phyloP scores from a whole-genome alignment of 2,113 vertebrate species.

The Oreotragus oreotragus region DNA sequence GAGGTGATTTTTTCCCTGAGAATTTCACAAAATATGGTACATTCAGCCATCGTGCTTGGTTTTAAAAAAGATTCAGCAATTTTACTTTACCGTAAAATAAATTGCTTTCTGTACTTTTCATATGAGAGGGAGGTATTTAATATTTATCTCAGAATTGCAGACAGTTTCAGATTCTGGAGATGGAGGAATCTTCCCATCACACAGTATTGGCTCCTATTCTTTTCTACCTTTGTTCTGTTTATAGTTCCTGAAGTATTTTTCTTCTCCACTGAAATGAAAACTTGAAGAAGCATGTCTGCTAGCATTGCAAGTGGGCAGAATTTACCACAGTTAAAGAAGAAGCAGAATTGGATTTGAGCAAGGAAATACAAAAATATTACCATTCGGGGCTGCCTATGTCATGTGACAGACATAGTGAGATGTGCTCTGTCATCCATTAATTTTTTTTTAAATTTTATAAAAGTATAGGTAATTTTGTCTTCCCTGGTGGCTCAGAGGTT shows the following conservation, averaged over 20 bases:
- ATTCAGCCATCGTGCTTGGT: neutral
- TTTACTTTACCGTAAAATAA: constrained; percentile 46
- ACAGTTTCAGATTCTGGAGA: constrained; percentile 23
- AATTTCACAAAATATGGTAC: neutral
- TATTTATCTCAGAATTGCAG: constrained; percentile 55
- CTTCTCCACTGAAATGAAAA: neutral
- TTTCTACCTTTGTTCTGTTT: neutral
- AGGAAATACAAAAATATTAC: neutral
- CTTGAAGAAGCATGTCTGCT: neutral
- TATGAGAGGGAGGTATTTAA: constrained; percentile 32
- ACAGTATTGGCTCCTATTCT: neutral
- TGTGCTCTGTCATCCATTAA: neutral
- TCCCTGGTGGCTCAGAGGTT: no score
- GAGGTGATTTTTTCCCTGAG: constrained; percentile 1
- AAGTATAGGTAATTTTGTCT: neutral
- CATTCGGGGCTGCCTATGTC: neutral
- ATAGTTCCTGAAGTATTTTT: neutral
- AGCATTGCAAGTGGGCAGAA: neutral
- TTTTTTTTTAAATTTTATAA: neutral
- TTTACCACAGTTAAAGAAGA: neutral
- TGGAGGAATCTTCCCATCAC: neutral
- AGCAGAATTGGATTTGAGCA: neutral
- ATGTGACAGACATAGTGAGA: neutral
- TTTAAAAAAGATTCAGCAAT: neutral
- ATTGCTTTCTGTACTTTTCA: constrained; percentile 32